phyloP scores from a whole-genome alignment of 2,888 invertebrate genomes.

The Microctonus brassicae region DNA sequence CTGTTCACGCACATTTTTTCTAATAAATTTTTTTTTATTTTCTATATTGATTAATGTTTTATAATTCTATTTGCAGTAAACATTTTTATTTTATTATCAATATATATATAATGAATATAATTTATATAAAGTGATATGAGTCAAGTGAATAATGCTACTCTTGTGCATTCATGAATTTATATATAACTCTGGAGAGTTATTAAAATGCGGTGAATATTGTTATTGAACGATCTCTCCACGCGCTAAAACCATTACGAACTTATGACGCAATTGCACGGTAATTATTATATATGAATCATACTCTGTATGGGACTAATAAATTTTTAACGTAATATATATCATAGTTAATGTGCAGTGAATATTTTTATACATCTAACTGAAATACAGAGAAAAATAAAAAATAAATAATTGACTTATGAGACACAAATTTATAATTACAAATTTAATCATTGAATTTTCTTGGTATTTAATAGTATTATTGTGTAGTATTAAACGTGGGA shows the following conservation, averaged over 20 bases:
- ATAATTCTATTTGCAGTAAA: not conserved
- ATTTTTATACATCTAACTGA: not conserved
- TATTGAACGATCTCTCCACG: conserved; percentile 30
- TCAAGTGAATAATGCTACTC: not conserved
- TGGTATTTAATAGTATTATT: not conserved
- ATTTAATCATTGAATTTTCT: not conserved
- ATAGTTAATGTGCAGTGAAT: not conserved
- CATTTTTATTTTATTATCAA: not conserved
- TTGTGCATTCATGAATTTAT: not conserved
- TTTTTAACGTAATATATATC: not conserved
- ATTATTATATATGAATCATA: conserved; percentile 38
- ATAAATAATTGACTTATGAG: not conserved
- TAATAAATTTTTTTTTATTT: not conserved
- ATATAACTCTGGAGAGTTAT: not conserved
- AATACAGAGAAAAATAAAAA: not conserved
- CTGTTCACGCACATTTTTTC: not conserved
- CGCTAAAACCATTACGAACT: conserved; percentile 35
- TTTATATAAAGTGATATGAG: not conserved
- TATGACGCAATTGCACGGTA: conserved; percentile 41
- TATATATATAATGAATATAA: not conserved
- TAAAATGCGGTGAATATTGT: not conserved
- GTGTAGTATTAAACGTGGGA: not conserved
- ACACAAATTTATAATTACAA: not conserved
- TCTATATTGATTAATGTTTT: not conserved
- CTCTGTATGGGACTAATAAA: not conserved